Evolutionary conservation across 2,888 invertebrate species (phyloP).

Genomic region (Papilio demoleus): DNA sequence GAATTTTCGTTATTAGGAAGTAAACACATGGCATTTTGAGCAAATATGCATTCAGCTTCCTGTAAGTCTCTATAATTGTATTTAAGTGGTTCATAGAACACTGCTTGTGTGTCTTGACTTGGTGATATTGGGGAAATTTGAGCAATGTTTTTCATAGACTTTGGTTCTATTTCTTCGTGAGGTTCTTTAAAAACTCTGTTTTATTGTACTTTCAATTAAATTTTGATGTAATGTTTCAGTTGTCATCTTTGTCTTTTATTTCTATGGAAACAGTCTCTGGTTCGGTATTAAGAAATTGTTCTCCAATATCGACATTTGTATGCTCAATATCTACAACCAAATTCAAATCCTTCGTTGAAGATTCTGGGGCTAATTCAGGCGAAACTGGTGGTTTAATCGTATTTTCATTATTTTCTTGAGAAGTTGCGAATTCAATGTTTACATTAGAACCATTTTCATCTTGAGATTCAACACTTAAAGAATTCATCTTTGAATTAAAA

Average conservation of each 20-base stretch:
- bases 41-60: constrained; percentile 49
- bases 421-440: not conserved
- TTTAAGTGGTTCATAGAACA: constrained; percentile 21
- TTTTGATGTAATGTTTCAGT: not conserved
- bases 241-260: not conserved
- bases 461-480: constrained; percentile 59
- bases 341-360: not conserved
- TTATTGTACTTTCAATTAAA: not conserved
- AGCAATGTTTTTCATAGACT: not conserved
- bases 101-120: not conserved
- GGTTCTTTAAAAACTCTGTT: not conserved
- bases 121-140: not conserved
- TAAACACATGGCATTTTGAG: constrained; percentile 34
- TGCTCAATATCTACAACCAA: not conserved
- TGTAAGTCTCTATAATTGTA: constrained; percentile 28
- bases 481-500: constrained; percentile 86
- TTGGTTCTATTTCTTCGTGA: not conserved
- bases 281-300: not conserved
- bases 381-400: not conserved
- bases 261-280: not conserved
- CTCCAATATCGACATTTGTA: constrained; percentile 8
- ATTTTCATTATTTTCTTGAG: constrained; percentile 10
- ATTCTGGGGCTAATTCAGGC: not conserved
- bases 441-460: constrained; percentile 48
- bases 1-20: not conserved